A percentile compares a stretch with the other conserved stretches of the same genome.
Conservation (phyloP, 2,888 invertebrate genomes). For the Nudaria mundana region DNA sequence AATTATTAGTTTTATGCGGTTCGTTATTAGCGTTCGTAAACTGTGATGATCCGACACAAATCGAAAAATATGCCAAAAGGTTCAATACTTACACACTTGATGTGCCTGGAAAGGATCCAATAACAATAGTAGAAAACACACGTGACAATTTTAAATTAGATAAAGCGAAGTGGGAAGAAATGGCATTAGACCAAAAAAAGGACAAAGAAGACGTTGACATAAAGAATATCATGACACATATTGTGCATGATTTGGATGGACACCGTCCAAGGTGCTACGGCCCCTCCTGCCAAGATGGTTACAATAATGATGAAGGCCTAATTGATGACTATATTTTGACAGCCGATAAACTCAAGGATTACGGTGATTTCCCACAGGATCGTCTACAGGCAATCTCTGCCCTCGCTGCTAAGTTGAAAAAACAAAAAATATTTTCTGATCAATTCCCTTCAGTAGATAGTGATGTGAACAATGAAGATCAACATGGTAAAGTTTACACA, state of each 20-base stretch:
- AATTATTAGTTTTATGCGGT: slow-evolving; percentile 52
- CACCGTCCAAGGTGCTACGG: slow-evolving; percentile 67
- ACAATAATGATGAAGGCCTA: slow-evolving; percentile 64
- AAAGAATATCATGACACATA: slow-evolving; percentile 67
- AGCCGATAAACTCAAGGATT: slow-evolving; percentile 78
- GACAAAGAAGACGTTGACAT: slow-evolving; percentile 55
- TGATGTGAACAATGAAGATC: slow-evolving; percentile 34
- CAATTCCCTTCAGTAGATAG: slow-evolving; percentile 39
- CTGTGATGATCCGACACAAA: slow-evolving; percentile 53
- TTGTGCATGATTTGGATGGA: slow-evolving; percentile 62
- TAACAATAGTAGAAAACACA: slow-evolving; percentile 79
- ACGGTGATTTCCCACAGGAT: slow-evolving; percentile 59
- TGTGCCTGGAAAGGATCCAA: slow-evolving; percentile 80
- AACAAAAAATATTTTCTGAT: slow-evolving; percentile 60
- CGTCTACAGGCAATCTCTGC: slow-evolving; percentile 69
- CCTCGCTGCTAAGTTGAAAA: slow-evolving; percentile 72
- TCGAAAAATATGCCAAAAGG: slow-evolving; percentile 59
- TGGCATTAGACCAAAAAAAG: slow-evolving; percentile 34
- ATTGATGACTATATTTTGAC: slow-evolving; percentile 83
- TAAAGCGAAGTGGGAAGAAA: slow-evolving; percentile 43
- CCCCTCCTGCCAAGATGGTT: slow-evolving; percentile 69
- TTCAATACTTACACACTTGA: slow-evolving; percentile 78
- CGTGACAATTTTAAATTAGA: slow-evolving; percentile 27
- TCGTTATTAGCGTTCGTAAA: slow-evolving; percentile 49
- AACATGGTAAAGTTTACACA: slow-evolving; percentile 60